These are phyloP conservation scores for Leucopsar rothschildi DNA, from an alignment of 2,113 vertebrate species.

Conservation along the genomic window DNA sequence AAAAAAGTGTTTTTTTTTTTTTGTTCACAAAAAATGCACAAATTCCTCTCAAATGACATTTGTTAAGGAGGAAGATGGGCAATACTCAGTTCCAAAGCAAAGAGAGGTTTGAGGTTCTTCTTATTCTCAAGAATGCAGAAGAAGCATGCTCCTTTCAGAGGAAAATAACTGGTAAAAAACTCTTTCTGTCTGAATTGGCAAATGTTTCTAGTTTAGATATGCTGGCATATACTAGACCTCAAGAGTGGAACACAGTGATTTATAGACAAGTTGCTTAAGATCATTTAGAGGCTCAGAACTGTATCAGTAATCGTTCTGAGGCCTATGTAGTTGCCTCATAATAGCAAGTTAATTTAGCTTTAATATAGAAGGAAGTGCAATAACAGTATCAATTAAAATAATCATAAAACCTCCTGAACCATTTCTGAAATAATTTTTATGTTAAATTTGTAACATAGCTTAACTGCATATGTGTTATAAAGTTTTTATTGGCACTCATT, in stretches of 20 bases:
- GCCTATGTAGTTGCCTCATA: not conserved
- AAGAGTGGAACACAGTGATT: not conserved
- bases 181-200: not conserved
- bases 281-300: constrained; percentile 16
- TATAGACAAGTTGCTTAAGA: not conserved
- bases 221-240: not conserved
- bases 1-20: not conserved
- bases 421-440: constrained; percentile 7
- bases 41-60: not conserved
- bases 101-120: not conserved
- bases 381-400: constrained; percentile 30
- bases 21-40: not conserved
- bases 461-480: not conserved
- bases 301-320: not conserved
- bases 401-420: constrained; percentile 25
- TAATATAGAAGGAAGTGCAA: constrained; percentile 19
- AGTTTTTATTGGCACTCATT: not conserved
- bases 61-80: not conserved
- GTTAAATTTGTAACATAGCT: not conserved
- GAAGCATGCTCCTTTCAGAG: not conserved
- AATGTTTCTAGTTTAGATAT: not conserved
- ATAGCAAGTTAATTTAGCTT: constrained; percentile 23
- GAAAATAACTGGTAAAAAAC: not conserved
- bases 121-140: not conserved
- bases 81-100: not conserved